A percentile compares a stretch with the other conserved stretches of the same genome.
phyloP scores from a whole-genome alignment of 2,888 invertebrate species.

The Eumacrocentrus americanus region DNA sequence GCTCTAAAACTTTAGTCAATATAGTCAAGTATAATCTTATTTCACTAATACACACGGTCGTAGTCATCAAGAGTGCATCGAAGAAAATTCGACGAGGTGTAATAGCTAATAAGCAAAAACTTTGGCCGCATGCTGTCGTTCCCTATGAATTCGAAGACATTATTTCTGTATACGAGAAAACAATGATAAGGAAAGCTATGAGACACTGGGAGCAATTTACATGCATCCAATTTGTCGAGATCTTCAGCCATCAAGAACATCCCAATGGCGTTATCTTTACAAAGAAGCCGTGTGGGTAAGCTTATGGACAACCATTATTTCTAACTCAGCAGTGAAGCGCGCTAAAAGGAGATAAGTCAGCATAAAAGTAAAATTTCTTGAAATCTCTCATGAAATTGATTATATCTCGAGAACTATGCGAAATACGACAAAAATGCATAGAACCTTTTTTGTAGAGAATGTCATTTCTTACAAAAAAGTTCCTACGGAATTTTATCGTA shows the following conservation, averaged over 20 bases:
- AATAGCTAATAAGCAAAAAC: constrained; percentile 90
- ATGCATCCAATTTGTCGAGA: constrained; percentile 95
- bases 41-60: constrained; percentile 38
- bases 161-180: constrained; percentile 93
- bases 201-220: constrained; percentile 99
- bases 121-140: constrained; percentile 97
- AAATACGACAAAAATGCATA: too few relatives aligned
- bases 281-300: constrained; percentile 92
- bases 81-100: constrained; percentile 72
- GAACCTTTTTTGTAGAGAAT: too few relatives aligned
- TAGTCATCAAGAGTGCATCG: background rate
- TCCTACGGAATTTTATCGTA: too few relatives aligned
- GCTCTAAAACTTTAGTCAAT: constrained; percentile 49
- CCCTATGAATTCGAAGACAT: constrained; percentile 97
- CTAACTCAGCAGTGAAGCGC: too few relatives aligned
- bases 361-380: too few relatives aligned
- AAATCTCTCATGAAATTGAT: too few relatives aligned
- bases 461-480: too few relatives aligned
- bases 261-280: constrained; percentile 97
- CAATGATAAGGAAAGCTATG: constrained; percentile 98
- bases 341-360: too few relatives aligned
- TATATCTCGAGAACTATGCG: too few relatives aligned
- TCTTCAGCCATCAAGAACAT: constrained; percentile 80
- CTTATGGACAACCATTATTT: background rate
- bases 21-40: constrained; percentile 47